Conservation (phyloP, 2,888 invertebrate species). For the Amiota mariae region DNA sequence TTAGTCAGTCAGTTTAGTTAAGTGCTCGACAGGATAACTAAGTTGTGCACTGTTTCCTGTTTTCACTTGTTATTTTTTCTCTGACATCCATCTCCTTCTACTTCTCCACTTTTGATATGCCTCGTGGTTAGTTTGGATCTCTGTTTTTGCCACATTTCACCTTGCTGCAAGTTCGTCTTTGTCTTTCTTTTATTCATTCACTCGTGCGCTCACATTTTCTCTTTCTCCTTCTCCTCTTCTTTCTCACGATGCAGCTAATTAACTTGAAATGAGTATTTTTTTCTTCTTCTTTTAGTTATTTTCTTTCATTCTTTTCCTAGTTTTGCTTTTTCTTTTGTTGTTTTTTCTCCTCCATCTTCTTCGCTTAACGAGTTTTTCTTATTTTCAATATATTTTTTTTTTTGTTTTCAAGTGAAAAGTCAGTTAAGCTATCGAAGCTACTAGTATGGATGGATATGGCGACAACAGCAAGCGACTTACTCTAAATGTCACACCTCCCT, state of each 20-base stretch:
- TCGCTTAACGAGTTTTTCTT: slow-evolving; percentile 11
- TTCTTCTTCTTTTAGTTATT: slow-evolving; percentile 12
- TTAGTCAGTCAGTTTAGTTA: slow-evolving; percentile 24
- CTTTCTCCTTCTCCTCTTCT: not conserved
- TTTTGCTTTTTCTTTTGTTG: slow-evolving; percentile 21
- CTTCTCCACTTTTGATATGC: not conserved
- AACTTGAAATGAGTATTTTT: slow-evolving; percentile 56
- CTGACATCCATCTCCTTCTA: too few relatives aligned
- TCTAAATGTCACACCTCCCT: slow-evolving; percentile 1
- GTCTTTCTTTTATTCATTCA: not conserved
- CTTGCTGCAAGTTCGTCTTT: not conserved
- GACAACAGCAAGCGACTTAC: not conserved
- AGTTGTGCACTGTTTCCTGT: slow-evolving; percentile 19
- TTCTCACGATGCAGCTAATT: slow-evolving; percentile 46
- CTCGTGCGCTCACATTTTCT: not conserved
- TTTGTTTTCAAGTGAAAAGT: not conserved
- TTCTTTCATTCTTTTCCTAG: slow-evolving; percentile 19
- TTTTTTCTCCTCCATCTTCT: not conserved
- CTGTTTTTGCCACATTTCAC: too few relatives aligned
- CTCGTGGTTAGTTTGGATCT: too few relatives aligned
- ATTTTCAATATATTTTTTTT: not conserved
- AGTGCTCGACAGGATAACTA: slow-evolving; percentile 13
- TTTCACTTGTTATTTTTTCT: not conserved
- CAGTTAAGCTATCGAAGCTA: not conserved
- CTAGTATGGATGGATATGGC: not conserved